Evolutionary conservation across 2,888 invertebrate species (phyloP), one percentile per base, ranked within the genome.

Genomic region (Dryadula phaetusa): DNA sequence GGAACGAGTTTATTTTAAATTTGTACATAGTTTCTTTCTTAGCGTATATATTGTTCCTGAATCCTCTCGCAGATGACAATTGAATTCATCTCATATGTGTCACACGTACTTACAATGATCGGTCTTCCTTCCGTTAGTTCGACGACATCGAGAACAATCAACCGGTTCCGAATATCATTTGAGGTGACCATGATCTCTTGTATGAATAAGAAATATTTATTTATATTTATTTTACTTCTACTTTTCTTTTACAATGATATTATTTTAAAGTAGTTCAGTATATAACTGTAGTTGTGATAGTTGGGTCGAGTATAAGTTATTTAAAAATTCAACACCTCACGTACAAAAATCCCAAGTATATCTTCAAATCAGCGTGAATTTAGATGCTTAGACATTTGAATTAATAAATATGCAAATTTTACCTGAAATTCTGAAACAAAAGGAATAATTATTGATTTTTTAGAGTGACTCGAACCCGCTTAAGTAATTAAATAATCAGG

Each of bases 111-210:
- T 68, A 72, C 73, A 76, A 75, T 74, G 71, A 74, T 75, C 76
- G 64, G 63, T 79, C 83, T 89, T 90, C 90, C 90, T 90, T 89
- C 90, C 90, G 88, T 87, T 89, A 86, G 80, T 73, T 82, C 74
- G 76, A 75, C 74, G 74, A 78, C 77, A 77, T 73, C 75, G 71
- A 66, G 70, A 75, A 72, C 72, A 68, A 62, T 46, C 49, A 72
- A 80, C 79, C 79, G 74, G 79, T 80, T 77, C 79, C 70, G 80
- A 85, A 83, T 81, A 79, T 81, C 81, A 47, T 62, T 79, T 75
- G 77, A 74, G 76, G 80, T 79, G 73, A 77, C 61, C 63, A 68
- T 64, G 32, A 20, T 67, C 44, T 60, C 2, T 10, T 4, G 25
- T 12, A 37, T 18, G 12, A 52, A 54, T 10, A 4, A 16, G 25